Evolutionary conservation across 2,797 vertebrate species (phyloP), one percentile per base, ranked within the genome.

Genomic region (Leuciscus waleckii): DNA sequence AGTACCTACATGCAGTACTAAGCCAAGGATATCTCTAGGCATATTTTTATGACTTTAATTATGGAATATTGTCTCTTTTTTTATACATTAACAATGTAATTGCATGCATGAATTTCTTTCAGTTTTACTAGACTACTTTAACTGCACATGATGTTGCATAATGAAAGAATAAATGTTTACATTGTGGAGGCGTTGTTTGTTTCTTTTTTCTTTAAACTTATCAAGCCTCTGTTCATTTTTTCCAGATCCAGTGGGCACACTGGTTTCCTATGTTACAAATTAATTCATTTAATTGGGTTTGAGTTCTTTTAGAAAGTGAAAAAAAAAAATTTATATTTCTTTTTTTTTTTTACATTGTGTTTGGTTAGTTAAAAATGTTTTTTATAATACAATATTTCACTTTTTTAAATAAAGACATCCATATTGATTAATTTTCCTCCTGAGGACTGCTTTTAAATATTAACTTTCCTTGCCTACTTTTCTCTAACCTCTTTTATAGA

Each of bases 371-470:
- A 37, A 56, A 81, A 70, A 26, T 6, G 16, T 35, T 37, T 76
- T 1, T 54, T 23, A 37, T 63, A 13, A 65, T 29, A 35, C 23
- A 39, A 39, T 39, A 13, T 39, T 39, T 11, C 1, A 26, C 56
- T 58, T 29, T 41, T 19, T 39, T 13, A 17, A 61, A 43, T 5
- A 67, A 43, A 46, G 4, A 4, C 41, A 23, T 37, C 13, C n/a
- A 16, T 46, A 67, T n/a, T 32, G 39, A 68, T 65, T 41, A 29
- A 76, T 79, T 35, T 39, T 56, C 29, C 17, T 79, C 56, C 37
- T 9, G 26, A 41, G 78, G 2, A 16, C 46, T 67, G 32, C 65
- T 83, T 83, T 79, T 87, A 90, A 70, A 89, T 23, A 89, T 88
- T 89, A 90, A 89, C 88, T 65, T 14, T 23, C 19, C 7, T 83